phyloP scores from a whole-genome alignment of 2,797 vertebrate species.

The Setipinna tenuifilis region DNA sequence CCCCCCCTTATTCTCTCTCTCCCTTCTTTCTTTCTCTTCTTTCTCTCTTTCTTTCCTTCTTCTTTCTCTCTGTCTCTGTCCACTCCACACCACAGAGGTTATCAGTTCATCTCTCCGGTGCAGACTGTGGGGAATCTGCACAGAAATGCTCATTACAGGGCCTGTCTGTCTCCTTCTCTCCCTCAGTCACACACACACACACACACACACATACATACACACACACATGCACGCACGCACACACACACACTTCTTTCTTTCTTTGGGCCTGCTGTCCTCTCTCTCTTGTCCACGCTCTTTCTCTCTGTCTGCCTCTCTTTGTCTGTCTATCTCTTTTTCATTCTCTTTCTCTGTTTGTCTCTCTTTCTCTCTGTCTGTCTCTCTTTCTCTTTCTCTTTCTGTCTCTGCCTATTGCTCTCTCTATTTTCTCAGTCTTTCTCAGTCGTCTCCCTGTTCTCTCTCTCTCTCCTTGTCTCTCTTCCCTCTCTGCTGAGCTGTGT shows the following conservation, averaged over 20 bases:
- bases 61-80: no score
- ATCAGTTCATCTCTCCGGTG: background rate
- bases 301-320: background rate
- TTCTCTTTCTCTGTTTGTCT: background rate
- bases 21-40: no score
- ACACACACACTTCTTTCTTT: no score
- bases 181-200: background rate
- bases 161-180: background rate
- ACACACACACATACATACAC: background rate
- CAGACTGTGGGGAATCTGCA: background rate
- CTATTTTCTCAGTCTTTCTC: no score
- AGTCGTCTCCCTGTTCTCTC: no score
- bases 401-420: no score
- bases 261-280: no score
- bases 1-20: no score
- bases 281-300: background rate
- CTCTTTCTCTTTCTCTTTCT: background rate
- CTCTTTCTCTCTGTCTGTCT: background rate
- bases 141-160: background rate
- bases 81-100: background rate
- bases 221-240: background rate
- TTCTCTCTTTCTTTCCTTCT: no score
- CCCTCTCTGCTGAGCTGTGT: background rate
- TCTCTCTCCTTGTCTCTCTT: no score
- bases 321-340: background rate